Conservation (phyloP, 2,113 vertebrate genomes). For the Lepus timidus region DNA sequence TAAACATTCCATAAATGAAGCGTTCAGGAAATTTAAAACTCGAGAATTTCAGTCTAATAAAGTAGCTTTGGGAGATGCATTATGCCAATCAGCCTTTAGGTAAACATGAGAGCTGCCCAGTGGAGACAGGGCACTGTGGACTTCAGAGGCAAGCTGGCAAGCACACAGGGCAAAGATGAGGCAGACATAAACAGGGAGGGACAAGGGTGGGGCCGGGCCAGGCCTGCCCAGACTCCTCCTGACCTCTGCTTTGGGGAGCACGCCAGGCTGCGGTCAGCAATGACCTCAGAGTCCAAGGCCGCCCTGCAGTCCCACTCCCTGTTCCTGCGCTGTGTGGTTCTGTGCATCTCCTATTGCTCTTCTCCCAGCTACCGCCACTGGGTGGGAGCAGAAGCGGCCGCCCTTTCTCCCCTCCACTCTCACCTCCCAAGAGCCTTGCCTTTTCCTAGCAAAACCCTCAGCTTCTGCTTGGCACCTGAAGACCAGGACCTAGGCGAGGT, state of each 20-base stretch:
- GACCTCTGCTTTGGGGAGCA: not conserved
- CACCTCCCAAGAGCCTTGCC: not conserved
- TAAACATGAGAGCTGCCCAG: not conserved
- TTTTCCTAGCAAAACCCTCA: not conserved
- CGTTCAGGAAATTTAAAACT: not conserved
- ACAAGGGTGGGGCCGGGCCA: not conserved
- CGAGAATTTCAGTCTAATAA: not conserved
- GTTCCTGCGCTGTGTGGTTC: not conserved
- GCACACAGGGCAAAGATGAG: not conserved
- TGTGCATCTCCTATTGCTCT: not conserved
- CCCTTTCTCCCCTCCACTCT: not conserved
- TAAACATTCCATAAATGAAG: not conserved
- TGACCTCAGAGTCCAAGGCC: not conserved
- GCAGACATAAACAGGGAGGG: not conserved
- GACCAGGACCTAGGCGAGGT: not conserved
- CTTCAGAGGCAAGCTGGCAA: not conserved
- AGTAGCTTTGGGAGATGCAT: not conserved
- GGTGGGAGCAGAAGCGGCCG: not conserved
- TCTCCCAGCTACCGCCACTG: not conserved
- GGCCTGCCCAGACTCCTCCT: not conserved
- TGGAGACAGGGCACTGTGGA: not conserved
- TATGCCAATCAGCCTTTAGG: not conserved
- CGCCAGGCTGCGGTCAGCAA: not conserved
- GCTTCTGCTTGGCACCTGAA: not conserved
- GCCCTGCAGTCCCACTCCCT: not conserved